A percentile compares a stretch with the other conserved stretches of the same genome.
phyloP scores from a whole-genome alignment of 2,888 invertebrate species.

The Stratiomys singularior region DNA sequence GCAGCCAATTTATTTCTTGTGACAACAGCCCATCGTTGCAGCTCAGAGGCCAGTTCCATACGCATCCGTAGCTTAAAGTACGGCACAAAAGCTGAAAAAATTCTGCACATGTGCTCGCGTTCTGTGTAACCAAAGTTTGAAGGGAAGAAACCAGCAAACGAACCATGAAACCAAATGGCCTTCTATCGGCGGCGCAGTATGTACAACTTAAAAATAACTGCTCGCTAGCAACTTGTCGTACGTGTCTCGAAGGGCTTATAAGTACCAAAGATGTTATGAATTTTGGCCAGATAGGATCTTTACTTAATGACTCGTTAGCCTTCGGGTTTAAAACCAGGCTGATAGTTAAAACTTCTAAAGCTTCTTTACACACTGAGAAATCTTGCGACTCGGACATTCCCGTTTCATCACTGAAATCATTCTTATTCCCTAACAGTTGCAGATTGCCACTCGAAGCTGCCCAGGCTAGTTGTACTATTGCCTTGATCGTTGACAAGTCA shows the following conservation, averaged over 20 bases:
- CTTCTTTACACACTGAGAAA: constrained; percentile 84
- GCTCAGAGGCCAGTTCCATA: constrained; percentile 64
- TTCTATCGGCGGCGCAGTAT: constrained; percentile 64
- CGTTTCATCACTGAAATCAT: constrained; percentile 65
- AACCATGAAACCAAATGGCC: constrained; percentile 64
- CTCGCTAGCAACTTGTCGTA: constrained; percentile 66
- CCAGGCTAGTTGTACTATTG: constrained; percentile 82
- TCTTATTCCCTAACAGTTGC: constrained; percentile 73
- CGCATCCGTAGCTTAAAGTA: constrained; percentile 63
- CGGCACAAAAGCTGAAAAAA: constrained; percentile 65
- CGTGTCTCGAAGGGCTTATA: constrained; percentile 79
- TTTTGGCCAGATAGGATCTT: constrained; percentile 86
- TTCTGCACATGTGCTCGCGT: constrained; percentile 64
- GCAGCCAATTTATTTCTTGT: constrained; percentile 66
- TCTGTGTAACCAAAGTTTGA: constrained; percentile 62
- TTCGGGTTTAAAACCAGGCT: constrained; percentile 90
- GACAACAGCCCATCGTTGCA: constrained; percentile 62
- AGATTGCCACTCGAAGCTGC: constrained; percentile 79
- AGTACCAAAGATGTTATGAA: constrained; percentile 90
- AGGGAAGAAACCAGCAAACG: constrained; percentile 62
- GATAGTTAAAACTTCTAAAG: constrained; percentile 90
- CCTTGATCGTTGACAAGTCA: constrained; percentile 76
- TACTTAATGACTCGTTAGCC: constrained; percentile 82
- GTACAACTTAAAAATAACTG: constrained; percentile 65
- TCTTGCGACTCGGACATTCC: constrained; percentile 75